Evolutionary conservation across 2,113 vertebrate genomes (phyloP).

Genomic region (Spilogale gracilis): DNA sequence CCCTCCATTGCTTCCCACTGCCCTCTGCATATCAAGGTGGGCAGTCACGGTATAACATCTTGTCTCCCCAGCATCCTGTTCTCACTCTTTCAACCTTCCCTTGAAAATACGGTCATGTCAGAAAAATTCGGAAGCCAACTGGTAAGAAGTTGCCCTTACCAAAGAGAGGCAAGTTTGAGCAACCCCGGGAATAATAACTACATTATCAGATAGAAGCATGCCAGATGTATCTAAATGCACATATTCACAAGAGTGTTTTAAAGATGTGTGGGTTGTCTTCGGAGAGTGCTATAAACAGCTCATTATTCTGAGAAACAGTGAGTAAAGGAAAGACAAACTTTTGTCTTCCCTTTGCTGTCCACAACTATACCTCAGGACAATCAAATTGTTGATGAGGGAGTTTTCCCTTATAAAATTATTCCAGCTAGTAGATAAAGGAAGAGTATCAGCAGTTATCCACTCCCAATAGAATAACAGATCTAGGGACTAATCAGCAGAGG

Average conservation of each 20-base stretch:
- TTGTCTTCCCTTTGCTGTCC: too few relatives aligned
- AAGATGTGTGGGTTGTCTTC: background rate
- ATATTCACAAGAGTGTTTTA: background rate
- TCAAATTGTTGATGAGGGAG: background rate
- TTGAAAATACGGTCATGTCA: background rate
- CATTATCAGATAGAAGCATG: rapidly evolving
- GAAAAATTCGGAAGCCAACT: background rate
- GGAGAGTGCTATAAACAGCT: background rate
- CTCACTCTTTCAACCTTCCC: background rate
- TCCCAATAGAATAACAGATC: background rate
- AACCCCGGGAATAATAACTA: background rate
- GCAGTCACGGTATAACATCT: rapidly evolving
- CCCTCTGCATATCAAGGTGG: background rate
- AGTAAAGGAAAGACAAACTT: too few relatives aligned
- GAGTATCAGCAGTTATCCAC: background rate
- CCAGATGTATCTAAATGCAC: background rate
- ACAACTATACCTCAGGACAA: background rate
- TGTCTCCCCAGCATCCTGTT: background rate
- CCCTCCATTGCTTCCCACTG: background rate
- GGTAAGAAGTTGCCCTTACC: background rate
- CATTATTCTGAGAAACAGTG: background rate
- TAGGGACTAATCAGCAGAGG: background rate
- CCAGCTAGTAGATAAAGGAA: background rate
- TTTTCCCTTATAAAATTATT: background rate
- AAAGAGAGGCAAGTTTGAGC: background rate